Percentiles rank a stretch among this genome's conserved stretches.
Evolutionary conservation across 2,797 vertebrate genomes (phyloP).

Genomic region (Sebastes alutus): DNA sequence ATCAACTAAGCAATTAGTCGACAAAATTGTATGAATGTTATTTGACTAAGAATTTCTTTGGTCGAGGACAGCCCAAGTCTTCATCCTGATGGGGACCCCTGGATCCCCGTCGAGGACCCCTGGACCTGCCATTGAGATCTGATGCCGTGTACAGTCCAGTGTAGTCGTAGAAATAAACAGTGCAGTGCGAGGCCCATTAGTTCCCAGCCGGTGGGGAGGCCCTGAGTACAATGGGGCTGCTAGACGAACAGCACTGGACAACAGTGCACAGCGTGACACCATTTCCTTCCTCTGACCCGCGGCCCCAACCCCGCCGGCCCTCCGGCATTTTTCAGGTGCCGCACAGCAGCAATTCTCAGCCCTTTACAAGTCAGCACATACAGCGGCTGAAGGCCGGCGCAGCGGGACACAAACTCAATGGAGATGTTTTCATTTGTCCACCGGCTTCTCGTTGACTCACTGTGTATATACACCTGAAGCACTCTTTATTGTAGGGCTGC

Average conservation of each 20-base stretch:
- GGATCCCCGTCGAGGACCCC: background rate
- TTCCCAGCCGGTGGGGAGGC: conserved; percentile 73
- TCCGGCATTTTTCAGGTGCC: conserved; percentile 74
- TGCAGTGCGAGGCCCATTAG: conserved; percentile 63
- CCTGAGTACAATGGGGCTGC: conserved; percentile 76
- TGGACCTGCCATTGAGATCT: background rate
- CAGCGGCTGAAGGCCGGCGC: conserved; percentile 25
- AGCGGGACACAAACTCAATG: conserved; percentile 35
- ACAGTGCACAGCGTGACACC: conserved; percentile 78
- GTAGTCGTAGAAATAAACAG: conserved; percentile 49
- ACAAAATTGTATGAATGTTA: too few species aligned
- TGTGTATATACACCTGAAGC: background rate
- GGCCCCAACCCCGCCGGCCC: conserved; percentile 44
- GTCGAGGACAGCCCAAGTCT: background rate
- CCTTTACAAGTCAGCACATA: conserved; percentile 49
- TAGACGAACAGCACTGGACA: conserved; percentile 77
- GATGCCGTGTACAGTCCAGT: conserved; percentile 9
- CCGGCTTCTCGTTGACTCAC: conserved; percentile 5
- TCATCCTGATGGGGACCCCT: background rate
- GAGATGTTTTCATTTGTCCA: conserved; percentile 42
- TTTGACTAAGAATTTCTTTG: too few species aligned
- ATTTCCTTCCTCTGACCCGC: conserved; percentile 83
- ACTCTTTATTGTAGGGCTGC: background rate
- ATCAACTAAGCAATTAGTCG: too few species aligned
- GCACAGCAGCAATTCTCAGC: conserved; percentile 65